Evolutionary conservation across 2,113 vertebrate genomes (phyloP).

Genomic region (Macquaria ambigua): DNA sequence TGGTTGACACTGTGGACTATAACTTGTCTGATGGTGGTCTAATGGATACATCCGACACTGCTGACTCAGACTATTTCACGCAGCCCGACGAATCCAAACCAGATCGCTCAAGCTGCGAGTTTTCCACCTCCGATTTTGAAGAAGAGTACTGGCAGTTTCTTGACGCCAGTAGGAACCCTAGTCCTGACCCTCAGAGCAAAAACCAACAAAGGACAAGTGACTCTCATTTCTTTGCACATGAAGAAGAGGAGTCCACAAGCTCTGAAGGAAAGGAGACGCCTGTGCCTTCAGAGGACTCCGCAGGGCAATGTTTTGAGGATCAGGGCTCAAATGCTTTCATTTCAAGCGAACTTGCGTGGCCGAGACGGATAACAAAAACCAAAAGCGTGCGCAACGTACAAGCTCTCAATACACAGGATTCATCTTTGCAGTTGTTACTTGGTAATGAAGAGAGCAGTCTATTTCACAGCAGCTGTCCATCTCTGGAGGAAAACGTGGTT

Average conservation of each 20-base stretch:
- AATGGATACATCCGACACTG: constrained; percentile 65
- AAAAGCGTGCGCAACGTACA: constrained; percentile 69
- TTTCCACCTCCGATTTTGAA: constrained; percentile 83
- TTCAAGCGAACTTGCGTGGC: constrained; percentile 10
- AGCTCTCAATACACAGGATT: constrained; percentile 46
- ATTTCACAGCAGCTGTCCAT: constrained; percentile 23
- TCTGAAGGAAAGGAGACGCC: constrained; percentile 47
- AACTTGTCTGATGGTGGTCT: constrained; percentile 38
- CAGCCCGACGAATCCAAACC: constrained; percentile 80
- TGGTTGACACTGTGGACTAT: constrained; percentile 37
- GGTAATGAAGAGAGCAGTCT: constrained; percentile 15
- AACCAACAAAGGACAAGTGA: constrained; percentile 31
- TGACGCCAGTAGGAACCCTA: constrained; percentile 61
- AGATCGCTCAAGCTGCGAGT: constrained; percentile 78
- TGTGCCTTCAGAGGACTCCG: constrained; percentile 52
- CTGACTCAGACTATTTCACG: constrained; percentile 84
- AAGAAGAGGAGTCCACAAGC: constrained; percentile 43
- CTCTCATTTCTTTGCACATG: constrained; percentile 11
- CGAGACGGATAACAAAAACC: constrained; percentile 63
- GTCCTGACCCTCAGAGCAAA: constrained; percentile 63
- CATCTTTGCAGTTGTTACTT: constrained; percentile 4
- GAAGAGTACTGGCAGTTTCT: constrained; percentile 77
- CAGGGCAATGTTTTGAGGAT: constrained; percentile 33
- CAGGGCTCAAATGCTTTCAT: constrained; percentile 18
- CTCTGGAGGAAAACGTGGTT: constrained; percentile 14